A percentile compares a stretch with the other conserved stretches of the same genome.
phyloP scores from a whole-genome alignment of 37 sponge, comb jelly and placozoan genomes.

The Bolinopsis microptera region DNA sequence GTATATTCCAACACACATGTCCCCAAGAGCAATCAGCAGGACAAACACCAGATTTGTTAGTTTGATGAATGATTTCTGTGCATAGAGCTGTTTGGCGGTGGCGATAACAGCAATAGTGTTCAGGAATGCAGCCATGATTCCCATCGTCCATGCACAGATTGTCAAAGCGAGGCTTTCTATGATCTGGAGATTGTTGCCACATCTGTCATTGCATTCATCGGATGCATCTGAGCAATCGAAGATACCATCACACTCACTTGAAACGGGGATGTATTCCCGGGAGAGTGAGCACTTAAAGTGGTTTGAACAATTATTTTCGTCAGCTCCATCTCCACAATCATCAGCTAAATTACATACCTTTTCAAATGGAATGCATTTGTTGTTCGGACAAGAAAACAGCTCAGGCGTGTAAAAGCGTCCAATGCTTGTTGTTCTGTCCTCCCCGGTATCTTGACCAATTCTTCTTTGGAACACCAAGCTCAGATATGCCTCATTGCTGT shows the following conservation, averaged over 20 bases:
- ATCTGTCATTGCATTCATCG: background rate
- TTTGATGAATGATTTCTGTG: background rate
- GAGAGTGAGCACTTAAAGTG: background rate
- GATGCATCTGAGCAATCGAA: background rate
- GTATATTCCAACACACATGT: background rate
- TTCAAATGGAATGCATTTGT: background rate
- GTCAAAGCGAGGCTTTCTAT: background rate
- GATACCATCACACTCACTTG: background rate
- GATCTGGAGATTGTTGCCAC: background rate
- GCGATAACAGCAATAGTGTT: background rate
- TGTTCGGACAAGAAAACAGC: background rate
- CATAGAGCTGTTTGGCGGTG: background rate
- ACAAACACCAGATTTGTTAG: background rate
- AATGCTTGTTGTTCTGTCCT: too few species aligned
- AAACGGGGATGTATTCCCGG: background rate
- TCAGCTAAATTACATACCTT: background rate
- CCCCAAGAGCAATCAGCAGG: background rate
- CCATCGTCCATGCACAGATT: background rate
- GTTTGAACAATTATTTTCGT: background rate
- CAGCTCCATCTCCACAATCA: background rate
- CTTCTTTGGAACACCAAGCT: too few species aligned
- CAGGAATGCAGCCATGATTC: background rate
- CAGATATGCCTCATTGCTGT: background rate
- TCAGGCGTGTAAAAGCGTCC: background rate
- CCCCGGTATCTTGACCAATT: too few species aligned